Conservation (phyloP, 2,113 vertebrate genomes). For the Leptosomus discolor region DNA sequence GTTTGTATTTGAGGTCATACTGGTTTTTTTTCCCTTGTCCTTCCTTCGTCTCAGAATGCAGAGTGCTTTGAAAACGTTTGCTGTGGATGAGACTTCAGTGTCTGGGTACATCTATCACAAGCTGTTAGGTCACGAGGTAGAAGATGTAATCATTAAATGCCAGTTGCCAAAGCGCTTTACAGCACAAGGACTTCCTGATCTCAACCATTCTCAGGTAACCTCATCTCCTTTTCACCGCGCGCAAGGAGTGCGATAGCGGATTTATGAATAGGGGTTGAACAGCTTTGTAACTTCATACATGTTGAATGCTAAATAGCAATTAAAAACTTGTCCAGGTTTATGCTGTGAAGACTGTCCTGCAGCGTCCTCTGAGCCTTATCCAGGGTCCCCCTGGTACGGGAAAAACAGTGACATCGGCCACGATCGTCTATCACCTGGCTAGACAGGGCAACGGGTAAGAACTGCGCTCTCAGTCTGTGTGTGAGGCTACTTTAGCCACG, state of each 20-base stretch:
- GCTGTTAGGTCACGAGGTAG: slow-evolving; percentile 93
- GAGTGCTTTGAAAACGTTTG: slow-evolving; percentile 95
- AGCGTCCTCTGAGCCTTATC: slow-evolving; percentile 95
- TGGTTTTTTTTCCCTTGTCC: background rate
- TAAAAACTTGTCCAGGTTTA: slow-evolving; percentile 87
- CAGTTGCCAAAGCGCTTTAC: slow-evolving; percentile 98
- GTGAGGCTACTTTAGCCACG: too few relatives aligned
- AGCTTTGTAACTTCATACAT: rapidly evolving
- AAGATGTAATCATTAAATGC: slow-evolving; percentile 98
- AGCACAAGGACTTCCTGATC: slow-evolving; percentile 94
- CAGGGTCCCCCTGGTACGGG: slow-evolving; percentile 97
- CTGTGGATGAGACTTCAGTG: slow-evolving; percentile 96
- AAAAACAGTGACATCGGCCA: slow-evolving; percentile 97
- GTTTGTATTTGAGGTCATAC: background rate
- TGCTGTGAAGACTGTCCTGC: slow-evolving; percentile 96
- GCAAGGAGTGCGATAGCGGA: background rate
- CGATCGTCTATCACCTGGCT: slow-evolving; percentile 97
- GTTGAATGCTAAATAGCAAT: background rate
- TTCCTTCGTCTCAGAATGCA: slow-evolving; percentile 83
- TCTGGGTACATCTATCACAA: slow-evolving; percentile 99
- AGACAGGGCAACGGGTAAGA: slow-evolving; percentile 95
- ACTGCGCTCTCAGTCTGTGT: background rate
- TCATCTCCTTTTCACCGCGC: background rate
- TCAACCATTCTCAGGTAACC: slow-evolving; percentile 96
- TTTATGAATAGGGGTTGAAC: background rate